These are phyloP conservation scores for Adelges cooleyi DNA, from an alignment of 1,140 invertebrate species.

Conservation along the genomic window DNA sequence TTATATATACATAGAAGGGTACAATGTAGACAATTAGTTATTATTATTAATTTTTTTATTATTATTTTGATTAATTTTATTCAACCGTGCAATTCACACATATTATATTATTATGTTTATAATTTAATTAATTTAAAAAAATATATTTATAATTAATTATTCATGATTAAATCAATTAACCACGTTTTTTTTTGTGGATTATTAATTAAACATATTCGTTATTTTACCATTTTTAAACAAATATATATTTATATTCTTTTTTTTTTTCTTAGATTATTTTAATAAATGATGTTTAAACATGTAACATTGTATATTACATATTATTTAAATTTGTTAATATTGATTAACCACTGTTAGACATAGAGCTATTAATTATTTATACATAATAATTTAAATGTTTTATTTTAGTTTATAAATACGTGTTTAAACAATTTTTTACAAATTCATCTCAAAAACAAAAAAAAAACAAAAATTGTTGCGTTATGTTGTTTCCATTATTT, in stretches of 20 bases:
- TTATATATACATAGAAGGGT: conserved; percentile 16
- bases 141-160: neutral
- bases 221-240: conserved; percentile 22
- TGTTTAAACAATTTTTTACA: too few species aligned
- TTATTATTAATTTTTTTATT: conserved; percentile 11
- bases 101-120: conserved; percentile 8
- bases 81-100: conserved; percentile 13
- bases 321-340: conserved; percentile 23
- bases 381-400: conserved; percentile 19
- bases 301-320: neutral
- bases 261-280: conserved; percentile 12
- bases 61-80: conserved; percentile 23
- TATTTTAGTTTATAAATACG: conserved; percentile 17
- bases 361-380: conserved; percentile 19
- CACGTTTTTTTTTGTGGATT: neutral
- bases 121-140: neutral
- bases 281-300: neutral
- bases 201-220: conserved; percentile 3
- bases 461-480: conserved; percentile 14
- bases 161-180: neutral
- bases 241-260: neutral
- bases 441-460: conserved; percentile 15
- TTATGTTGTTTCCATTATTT: conserved; percentile 24
- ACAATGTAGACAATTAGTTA: conserved; percentile 19
- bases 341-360: conserved; percentile 26